These are phyloP conservation scores for Coenonympha arcania DNA, from an alignment of 2,888 invertebrate genomes.

Conservation along the genomic window DNA sequence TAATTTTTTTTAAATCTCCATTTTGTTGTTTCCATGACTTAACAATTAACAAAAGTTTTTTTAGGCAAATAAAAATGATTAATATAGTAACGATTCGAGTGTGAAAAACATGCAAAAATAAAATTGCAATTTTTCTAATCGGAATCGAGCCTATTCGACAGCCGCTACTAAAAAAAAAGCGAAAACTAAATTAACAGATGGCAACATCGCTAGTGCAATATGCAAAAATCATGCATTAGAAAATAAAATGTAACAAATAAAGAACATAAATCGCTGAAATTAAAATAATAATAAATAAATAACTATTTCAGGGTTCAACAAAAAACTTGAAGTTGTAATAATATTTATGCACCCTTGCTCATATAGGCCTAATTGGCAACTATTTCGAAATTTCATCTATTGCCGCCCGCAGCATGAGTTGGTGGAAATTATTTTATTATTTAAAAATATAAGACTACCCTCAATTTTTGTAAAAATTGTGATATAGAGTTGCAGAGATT, in stretches of 20 bases:
- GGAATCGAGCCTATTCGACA: neutral
- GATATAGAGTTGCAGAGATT: too few species aligned
- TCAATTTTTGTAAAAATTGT: neutral
- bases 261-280: neutral
- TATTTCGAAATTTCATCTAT: neutral
- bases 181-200: constrained; percentile 9
- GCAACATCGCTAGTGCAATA: constrained; percentile 8
- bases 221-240: neutral
- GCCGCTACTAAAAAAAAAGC: neutral
- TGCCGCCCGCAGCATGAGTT: neutral
- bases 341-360: neutral
- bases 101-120: neutral
- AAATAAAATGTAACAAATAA: neutral
- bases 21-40: too few species aligned
- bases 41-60: too few species aligned
- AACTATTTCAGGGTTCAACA: neutral
- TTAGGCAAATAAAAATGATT: too few species aligned
- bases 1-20: too few species aligned
- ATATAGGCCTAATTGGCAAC: neutral
- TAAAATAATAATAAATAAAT: neutral
- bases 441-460: neutral
- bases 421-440: neutral
- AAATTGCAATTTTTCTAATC: neutral
- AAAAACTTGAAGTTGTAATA: neutral
- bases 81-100: too few species aligned